Evolutionary conservation across 2,888 invertebrate species (phyloP).

Genomic region (Buathra laborator): DNA sequence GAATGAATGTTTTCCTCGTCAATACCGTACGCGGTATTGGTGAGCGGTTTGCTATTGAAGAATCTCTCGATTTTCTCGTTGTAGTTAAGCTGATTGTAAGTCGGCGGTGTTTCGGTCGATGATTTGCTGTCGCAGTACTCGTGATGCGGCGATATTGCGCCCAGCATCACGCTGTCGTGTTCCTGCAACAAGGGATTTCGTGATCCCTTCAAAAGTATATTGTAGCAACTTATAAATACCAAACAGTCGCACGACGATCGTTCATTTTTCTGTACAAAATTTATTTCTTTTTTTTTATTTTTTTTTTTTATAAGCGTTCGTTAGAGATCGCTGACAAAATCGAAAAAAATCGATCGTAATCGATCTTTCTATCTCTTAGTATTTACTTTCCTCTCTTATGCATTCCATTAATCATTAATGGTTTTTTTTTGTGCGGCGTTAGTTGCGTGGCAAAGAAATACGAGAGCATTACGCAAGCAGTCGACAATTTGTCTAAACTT

Average conservation of each 20-base stretch:
- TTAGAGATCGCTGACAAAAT: background rate
- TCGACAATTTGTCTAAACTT: conserved; percentile 12
- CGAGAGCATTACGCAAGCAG: conserved; percentile 17
- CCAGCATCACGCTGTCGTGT: conserved; percentile 93
- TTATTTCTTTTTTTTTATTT: conserved; percentile 25
- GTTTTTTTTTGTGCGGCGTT: conserved; percentile 21
- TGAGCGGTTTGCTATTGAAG: conserved; percentile 80
- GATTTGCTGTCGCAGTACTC: conserved; percentile 93
- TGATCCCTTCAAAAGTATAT: conserved; percentile 83
- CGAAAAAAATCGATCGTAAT: too few species aligned
- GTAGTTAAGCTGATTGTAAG: conserved; percentile 94
- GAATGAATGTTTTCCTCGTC: conserved; percentile 79
- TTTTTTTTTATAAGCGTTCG: background rate
- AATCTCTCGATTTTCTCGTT: conserved; percentile 92
- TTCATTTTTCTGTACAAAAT: conserved; percentile 9
- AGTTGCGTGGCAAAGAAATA: conserved; percentile 31
- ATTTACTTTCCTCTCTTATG: conserved; percentile 4
- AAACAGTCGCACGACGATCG: conserved; percentile 16
- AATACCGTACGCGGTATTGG: conserved; percentile 74
- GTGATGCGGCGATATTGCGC: conserved; percentile 94
- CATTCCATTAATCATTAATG: conserved; percentile 1
- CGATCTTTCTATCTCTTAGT: conserved; percentile 1
- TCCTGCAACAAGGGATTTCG: conserved; percentile 87
- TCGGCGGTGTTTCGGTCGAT: conserved; percentile 92
- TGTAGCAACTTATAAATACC: conserved; percentile 75